phyloP scores from a whole-genome alignment of 2,113 vertebrate genomes.

The Rynchops niger region DNA sequence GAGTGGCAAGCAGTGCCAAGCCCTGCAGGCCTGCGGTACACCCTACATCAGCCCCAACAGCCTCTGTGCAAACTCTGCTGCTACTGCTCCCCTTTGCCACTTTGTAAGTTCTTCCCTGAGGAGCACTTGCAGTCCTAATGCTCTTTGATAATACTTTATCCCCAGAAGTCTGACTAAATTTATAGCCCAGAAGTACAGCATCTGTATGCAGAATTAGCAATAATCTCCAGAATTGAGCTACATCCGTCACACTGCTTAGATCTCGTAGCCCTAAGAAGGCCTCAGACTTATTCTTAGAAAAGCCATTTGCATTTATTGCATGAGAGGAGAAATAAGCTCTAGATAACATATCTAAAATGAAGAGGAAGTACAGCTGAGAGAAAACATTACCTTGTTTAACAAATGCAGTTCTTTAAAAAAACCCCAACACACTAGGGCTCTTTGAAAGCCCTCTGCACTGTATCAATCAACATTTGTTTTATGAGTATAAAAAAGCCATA shows the following conservation, averaged over 20 bases:
- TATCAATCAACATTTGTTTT: neutral
- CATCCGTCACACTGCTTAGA: neutral
- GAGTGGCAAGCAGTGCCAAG: neutral
- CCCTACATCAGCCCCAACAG: neutral
- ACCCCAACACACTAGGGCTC: neutral
- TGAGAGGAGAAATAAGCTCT: neutral
- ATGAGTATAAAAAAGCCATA: neutral
- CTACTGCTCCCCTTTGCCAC: neutral
- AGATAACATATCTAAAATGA: neutral
- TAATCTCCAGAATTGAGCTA: neutral
- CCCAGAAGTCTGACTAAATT: neutral
- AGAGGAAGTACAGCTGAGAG: neutral
- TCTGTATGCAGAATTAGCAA: neutral
- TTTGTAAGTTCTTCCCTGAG: neutral
- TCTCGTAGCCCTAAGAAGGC: neutral
- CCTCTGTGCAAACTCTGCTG: neutral
- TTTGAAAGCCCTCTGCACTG: neutral
- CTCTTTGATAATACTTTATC: neutral
- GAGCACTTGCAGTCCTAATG: neutral
- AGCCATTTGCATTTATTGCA: neutral
- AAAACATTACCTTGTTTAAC: neutral
- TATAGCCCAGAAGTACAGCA: neutral
- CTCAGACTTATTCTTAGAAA: neutral
- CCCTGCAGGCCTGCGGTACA: accelerated
- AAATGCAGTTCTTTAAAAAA: neutral